These are phyloP conservation scores for Ephialtes manifestator DNA, from an alignment of 2,888 invertebrate species.

Conservation along the genomic window DNA sequence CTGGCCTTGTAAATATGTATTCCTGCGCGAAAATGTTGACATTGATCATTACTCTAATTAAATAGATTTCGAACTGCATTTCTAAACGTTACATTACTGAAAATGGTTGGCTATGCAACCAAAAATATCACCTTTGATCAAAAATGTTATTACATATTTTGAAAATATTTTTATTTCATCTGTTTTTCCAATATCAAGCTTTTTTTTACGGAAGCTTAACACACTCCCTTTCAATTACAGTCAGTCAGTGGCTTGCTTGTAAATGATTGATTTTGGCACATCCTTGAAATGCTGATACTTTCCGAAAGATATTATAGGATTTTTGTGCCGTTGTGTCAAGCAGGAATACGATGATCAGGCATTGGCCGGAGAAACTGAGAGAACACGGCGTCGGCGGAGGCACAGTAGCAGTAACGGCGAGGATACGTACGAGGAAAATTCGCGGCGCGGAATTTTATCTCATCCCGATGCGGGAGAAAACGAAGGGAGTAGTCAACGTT, in stretches of 20 bases:
- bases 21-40: too few relatives aligned
- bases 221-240: too few relatives aligned
- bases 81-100: too few relatives aligned
- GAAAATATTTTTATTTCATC: neutral
- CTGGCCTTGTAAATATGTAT: too few relatives aligned
- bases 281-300: neutral
- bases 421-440: constrained; percentile 64
- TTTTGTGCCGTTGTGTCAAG: neutral
- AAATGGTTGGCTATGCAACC: too few relatives aligned
- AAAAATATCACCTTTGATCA: too few relatives aligned
- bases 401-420: constrained; percentile 62
- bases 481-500: constrained; percentile 74
- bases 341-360: constrained; percentile 56
- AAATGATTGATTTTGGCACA: neutral
- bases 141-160: too few relatives aligned
- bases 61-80: too few relatives aligned
- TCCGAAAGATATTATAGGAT: neutral
- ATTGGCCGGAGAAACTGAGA: constrained; percentile 46
- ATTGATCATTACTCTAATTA: too few relatives aligned
- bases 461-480: constrained; percentile 78
- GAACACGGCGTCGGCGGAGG: constrained; percentile 48
- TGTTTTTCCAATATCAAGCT: neutral
- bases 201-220: neutral
- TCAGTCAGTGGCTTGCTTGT: too few relatives aligned
- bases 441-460: constrained; percentile 44